Conservation (phyloP, 2,888 invertebrate genomes). For the Lycaena phlaeas region DNA sequence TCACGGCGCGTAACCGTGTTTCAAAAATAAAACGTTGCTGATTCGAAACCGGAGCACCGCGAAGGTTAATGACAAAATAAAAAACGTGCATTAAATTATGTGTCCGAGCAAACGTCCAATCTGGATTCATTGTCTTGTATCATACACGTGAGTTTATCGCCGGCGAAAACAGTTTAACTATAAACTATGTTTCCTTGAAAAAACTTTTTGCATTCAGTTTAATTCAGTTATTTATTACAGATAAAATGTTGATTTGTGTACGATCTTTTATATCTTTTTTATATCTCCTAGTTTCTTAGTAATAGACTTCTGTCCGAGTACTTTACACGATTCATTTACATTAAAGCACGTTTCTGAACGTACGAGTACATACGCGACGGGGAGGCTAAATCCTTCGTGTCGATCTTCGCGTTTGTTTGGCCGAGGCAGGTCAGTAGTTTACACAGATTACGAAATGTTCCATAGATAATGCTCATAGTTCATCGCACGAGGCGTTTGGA, state of each 20-base stretch:
- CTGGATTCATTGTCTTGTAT: constrained; percentile 36
- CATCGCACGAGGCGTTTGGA: constrained; percentile 31
- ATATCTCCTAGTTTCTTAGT: neutral
- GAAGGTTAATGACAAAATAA: constrained; percentile 71
- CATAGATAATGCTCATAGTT: constrained; percentile 27
- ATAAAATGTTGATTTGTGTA: neutral
- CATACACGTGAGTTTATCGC: constrained; percentile 38
- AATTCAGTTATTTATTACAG: neutral
- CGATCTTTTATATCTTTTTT: neutral
- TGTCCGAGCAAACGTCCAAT: constrained; percentile 38
- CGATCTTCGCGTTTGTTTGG: neutral
- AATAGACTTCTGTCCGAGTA: too few species aligned
- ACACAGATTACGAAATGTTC: constrained; percentile 23
- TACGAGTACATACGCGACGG: neutral
- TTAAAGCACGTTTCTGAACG: neutral
- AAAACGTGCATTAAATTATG: constrained; percentile 60
- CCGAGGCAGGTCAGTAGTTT: constrained; percentile 19
- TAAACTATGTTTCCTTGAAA: neutral
- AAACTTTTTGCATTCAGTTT: neutral
- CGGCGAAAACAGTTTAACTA: constrained; percentile 9
- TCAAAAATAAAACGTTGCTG: constrained; percentile 67
- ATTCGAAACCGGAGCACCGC: constrained; percentile 66
- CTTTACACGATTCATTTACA: neutral
- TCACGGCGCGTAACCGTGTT: constrained; percentile 57
- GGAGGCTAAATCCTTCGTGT: too few species aligned